These are phyloP conservation scores for Falco novaeseelandiae DNA, from an alignment of 2,797 vertebrate genomes.

Conservation along the genomic window DNA sequence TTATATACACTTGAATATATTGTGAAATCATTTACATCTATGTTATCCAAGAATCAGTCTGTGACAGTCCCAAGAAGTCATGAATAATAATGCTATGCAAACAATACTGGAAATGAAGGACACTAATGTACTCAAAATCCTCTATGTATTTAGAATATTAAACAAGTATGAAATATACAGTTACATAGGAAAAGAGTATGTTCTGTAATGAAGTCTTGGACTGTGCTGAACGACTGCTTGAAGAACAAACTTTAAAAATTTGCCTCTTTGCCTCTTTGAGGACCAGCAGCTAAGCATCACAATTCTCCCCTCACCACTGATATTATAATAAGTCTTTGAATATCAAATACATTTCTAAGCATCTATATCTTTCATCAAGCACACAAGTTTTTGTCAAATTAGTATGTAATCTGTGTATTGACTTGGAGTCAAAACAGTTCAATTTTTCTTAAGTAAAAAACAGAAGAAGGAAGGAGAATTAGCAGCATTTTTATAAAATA, in stretches of 20 bases:
- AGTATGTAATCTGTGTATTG: background rate
- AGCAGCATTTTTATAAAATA: background rate
- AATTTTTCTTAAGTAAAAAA: background rate
- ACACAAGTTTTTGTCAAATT: background rate
- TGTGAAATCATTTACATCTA: background rate
- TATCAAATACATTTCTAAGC: background rate
- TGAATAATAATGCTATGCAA: background rate
- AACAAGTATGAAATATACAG: background rate
- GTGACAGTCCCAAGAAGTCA: background rate
- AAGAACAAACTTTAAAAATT: background rate
- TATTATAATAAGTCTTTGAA: background rate
- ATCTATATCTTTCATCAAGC: background rate
- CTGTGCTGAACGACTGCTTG: background rate
- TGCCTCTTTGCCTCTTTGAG: background rate
- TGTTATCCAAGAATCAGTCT: background rate
- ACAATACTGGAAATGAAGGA: background rate
- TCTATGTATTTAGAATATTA: background rate
- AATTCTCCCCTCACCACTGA: background rate
- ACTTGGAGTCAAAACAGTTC: background rate
- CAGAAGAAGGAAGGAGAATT: background rate
- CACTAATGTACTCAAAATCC: background rate
- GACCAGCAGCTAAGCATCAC: background rate
- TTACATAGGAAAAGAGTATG: background rate
- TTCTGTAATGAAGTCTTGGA: background rate
- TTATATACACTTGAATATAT: background rate